A percentile compares a stretch with the other conserved stretches of the same genome.
phyloP scores from a whole-genome alignment of 2,797 vertebrate species.

The Mus caroli region DNA sequence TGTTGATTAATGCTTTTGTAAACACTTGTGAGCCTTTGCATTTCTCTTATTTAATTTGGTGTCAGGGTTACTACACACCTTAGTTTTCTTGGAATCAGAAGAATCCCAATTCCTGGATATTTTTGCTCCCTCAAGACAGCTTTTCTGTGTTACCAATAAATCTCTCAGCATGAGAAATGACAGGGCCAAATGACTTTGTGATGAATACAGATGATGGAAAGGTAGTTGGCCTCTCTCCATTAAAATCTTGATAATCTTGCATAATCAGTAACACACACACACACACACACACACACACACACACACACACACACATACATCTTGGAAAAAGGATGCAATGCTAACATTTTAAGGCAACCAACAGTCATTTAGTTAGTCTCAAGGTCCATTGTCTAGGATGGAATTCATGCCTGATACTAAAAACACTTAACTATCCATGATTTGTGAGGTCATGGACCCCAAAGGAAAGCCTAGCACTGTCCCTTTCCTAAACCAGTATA shows the following conservation, averaged over 20 bases:
- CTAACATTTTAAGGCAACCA: not conserved
- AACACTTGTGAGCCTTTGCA: conserved; percentile 32
- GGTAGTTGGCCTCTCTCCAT: conserved; percentile 69
- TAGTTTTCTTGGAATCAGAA: conserved; percentile 45
- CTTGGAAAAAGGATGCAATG: not conserved
- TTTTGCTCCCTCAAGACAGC: conserved; percentile 65
- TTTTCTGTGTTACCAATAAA: conserved; percentile 70
- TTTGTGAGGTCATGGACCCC: not conserved
- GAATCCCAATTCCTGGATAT: conserved; percentile 50
- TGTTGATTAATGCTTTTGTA: conserved; percentile 50
- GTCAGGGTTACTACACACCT: conserved; percentile 18
- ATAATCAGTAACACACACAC: conserved; percentile 71
- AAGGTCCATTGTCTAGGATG: not conserved
- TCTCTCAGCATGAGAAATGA: conserved; percentile 69
- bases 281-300: not conserved
- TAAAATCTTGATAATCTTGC: conserved; percentile 74
- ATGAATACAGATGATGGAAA: conserved; percentile 58
- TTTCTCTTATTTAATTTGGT: conserved; percentile 64
- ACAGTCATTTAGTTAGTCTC: not conserved
- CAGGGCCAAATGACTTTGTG: conserved; percentile 47
- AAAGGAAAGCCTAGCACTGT: not conserved
- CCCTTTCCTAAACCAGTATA: not conserved
- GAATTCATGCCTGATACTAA: not conserved
- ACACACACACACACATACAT: not conserved
- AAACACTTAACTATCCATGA: not conserved